Percentiles rank a stretch among this genome's conserved stretches.
These are phyloP conservation scores for Decapterus maruadsi DNA, from an alignment of 2,797 vertebrate genomes.

Conservation along the genomic window DNA sequence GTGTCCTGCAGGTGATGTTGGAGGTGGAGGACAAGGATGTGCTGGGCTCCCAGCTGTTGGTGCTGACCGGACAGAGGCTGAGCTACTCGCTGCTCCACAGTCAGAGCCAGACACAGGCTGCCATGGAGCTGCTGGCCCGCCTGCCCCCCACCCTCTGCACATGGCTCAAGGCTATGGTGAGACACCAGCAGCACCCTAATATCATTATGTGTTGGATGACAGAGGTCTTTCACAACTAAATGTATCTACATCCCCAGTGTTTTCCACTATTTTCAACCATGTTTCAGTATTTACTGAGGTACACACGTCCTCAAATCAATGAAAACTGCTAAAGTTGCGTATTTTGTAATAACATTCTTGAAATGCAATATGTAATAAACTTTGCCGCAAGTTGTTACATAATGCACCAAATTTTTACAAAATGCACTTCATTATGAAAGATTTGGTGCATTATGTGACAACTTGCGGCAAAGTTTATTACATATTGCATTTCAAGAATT, in stretches of 20 bases:
- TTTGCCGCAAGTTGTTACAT: too few species aligned
- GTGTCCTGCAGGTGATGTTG: conserved; percentile 87
- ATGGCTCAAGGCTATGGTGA: conserved; percentile 99
- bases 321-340: too few species aligned
- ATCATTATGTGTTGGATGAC: too few species aligned
- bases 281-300: background rate
- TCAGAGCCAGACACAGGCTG: conserved; percentile 88
- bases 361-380: too few species aligned
- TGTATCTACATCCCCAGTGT: background rate
- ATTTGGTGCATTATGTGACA: too few species aligned
- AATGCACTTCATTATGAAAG: too few species aligned
- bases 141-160: conserved; percentile 96
- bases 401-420: too few species aligned
- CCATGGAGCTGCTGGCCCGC: conserved; percentile 93
- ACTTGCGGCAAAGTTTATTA: too few species aligned
- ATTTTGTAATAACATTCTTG: too few species aligned
- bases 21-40: conserved; percentile 96
- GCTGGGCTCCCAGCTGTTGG: conserved; percentile 94
- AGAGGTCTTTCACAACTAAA: background rate
- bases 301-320: background rate
- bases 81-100: conserved; percentile 90
- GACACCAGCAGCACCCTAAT: background rate
- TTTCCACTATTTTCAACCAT: background rate
- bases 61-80: conserved; percentile 94
- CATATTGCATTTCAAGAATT: too few species aligned